Evolutionary conservation across 2,113 vertebrate species (phyloP).

Genomic region (Pelmatolapia mariae): DNA sequence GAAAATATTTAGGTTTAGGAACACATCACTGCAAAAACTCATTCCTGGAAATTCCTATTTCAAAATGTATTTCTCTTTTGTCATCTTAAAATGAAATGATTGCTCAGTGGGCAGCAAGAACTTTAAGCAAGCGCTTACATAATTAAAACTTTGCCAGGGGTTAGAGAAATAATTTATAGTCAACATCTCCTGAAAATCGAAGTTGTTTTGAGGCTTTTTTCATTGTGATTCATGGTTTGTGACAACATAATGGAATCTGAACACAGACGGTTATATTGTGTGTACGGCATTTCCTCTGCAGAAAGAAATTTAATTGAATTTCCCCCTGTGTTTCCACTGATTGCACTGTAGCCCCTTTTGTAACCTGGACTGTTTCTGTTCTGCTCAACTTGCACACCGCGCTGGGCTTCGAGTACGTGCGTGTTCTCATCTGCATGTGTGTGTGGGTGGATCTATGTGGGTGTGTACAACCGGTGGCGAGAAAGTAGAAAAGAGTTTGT

Average conservation of each 20-base stretch:
- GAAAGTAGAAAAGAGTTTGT: neutral
- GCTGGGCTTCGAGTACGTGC: neutral
- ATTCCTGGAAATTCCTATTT: neutral
- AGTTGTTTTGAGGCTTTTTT: constrained; percentile 46
- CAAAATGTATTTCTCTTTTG: constrained; percentile 8
- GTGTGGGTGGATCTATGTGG: constrained; percentile 23
- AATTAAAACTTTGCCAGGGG: constrained; percentile 60
- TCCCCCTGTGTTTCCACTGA: constrained; percentile 47
- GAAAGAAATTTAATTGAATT: constrained; percentile 63
- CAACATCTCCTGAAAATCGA: constrained; percentile 46
- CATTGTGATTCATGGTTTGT: constrained; percentile 56
- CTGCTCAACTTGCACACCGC: constrained; percentile 11
- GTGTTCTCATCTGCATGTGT: neutral
- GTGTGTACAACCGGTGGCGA: constrained; percentile 10
- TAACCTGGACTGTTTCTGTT: constrained; percentile 49
- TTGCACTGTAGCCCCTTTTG: constrained; percentile 48
- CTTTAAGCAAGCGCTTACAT: constrained; percentile 48
- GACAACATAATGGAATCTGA: constrained; percentile 62
- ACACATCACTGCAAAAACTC: neutral
- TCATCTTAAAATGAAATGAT: constrained; percentile 21
- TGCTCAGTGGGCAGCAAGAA: constrained; percentile 29
- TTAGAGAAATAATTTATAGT: constrained; percentile 48
- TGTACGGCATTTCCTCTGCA: constrained; percentile 50
- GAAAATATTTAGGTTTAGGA: neutral
- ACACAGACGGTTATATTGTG: constrained; percentile 41